Conservation (phyloP, 2,797 vertebrate genomes). For the Cheirogaleus major region DNA sequence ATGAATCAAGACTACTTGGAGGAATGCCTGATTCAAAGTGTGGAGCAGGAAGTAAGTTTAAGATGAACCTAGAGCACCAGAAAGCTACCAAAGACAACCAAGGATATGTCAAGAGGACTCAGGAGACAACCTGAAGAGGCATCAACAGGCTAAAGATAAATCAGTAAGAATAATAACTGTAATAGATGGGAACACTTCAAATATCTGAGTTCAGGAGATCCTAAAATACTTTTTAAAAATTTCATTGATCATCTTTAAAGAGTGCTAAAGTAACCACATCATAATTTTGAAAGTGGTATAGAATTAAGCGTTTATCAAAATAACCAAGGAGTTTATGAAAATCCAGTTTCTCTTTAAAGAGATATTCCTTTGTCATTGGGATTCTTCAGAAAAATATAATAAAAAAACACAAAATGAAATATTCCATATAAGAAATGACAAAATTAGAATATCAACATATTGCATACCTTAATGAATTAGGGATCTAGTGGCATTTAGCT, state of each 20-base stretch:
- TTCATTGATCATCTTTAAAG: not conserved
- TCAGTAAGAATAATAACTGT: not conserved
- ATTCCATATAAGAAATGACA: not conserved
- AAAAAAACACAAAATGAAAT: constrained; percentile 22
- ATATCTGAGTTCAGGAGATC: not conserved
- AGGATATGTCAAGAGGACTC: not conserved
- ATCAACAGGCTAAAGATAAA: not conserved
- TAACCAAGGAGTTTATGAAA: not conserved
- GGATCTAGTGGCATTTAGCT: not conserved
- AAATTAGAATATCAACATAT: not conserved
- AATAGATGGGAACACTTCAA: not conserved
- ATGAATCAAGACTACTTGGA: not conserved
- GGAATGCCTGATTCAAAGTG: not conserved
- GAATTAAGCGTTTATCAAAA: not conserved
- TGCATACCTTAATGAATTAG: not conserved
- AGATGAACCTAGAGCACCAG: not conserved
- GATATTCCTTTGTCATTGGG: not conserved
- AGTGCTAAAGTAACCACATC: not conserved
- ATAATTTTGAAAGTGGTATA: constrained; percentile 3
- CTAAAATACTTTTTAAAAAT: not conserved
- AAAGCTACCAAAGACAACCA: not conserved
- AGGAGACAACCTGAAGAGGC: not conserved
- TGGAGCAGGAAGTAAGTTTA: not conserved
- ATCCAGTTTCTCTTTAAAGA: constrained; percentile 18
- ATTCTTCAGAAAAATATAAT: not conserved